Evolutionary conservation across 2,888 invertebrate genomes (phyloP).

Genomic region (Troides helena): DNA sequence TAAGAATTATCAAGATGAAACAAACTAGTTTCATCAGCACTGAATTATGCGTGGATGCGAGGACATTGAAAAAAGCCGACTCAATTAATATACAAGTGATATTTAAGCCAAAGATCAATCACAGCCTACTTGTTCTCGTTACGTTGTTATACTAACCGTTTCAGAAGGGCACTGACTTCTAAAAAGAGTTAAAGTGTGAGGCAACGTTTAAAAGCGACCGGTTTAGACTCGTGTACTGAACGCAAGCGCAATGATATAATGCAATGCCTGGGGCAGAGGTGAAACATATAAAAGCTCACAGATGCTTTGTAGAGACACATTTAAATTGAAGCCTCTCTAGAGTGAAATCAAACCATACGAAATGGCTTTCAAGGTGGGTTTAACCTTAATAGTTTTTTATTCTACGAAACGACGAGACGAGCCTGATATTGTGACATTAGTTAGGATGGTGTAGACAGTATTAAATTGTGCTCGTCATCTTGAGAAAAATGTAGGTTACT

Average conservation of each 20-base stretch:
- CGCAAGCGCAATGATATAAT: slow-evolving; percentile 42
- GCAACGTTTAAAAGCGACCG: slow-evolving; percentile 47
- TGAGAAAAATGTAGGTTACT: too few species aligned
- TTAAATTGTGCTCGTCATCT: too few species aligned
- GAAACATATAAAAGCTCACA: slow-evolving; percentile 62
- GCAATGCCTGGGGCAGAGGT: slow-evolving; percentile 51
- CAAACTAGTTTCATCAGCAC: slow-evolving; percentile 14
- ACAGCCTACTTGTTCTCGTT: slow-evolving; percentile 53
- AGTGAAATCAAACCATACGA: slow-evolving; percentile 56
- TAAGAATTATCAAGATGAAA: slow-evolving; percentile 20
- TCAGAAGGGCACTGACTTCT: slow-evolving; percentile 35
- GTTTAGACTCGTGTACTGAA: slow-evolving; percentile 46
- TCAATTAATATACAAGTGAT: slow-evolving; percentile 61
- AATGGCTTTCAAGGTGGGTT: slow-evolving; percentile 71
- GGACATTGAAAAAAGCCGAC: slow-evolving; percentile 58
- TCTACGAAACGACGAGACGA: too few species aligned
- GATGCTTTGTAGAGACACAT: slow-evolving; percentile 55
- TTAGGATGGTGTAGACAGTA: too few species aligned
- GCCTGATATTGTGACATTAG: too few species aligned
- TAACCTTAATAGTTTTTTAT: not conserved
- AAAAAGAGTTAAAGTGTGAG: slow-evolving; percentile 37
- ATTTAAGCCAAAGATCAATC: slow-evolving; percentile 62
- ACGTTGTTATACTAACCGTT: slow-evolving; percentile 48
- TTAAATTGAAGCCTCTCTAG: slow-evolving; percentile 61
- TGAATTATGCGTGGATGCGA: slow-evolving; percentile 39